phyloP scores from a whole-genome alignment of 1,140 invertebrate species.

The Myzus persicae region DNA sequence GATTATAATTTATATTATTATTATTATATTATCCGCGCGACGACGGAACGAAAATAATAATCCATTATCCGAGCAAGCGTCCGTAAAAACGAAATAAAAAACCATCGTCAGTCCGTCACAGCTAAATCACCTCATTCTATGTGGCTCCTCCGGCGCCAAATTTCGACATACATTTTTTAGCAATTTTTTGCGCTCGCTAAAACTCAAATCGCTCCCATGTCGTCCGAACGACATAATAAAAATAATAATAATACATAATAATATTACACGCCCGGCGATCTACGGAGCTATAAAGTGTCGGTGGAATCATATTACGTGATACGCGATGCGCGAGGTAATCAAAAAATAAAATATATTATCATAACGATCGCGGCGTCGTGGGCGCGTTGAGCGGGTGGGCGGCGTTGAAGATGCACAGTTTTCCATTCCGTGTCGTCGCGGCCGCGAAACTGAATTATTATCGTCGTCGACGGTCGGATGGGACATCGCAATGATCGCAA shows the following conservation, averaged over 20 bases:
- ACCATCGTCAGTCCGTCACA: neutral
- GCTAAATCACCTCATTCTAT: too few relatives aligned
- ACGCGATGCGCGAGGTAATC: neutral
- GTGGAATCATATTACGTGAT: neutral
- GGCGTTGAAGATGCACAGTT: neutral
- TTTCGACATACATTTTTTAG: neutral
- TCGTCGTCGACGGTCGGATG: too few relatives aligned
- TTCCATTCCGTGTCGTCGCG: neutral
- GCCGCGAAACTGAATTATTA: neutral
- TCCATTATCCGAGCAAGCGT: neutral
- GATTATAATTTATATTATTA: constrained; percentile 22
- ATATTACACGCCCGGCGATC: neutral
- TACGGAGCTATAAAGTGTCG: neutral
- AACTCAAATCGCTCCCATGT: neutral
- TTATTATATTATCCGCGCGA: neutral
- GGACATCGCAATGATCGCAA: neutral
- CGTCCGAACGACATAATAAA: neutral
- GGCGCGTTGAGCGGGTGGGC: neutral
- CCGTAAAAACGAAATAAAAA: constrained; percentile 12
- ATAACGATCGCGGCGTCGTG: neutral
- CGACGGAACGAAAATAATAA: neutral
- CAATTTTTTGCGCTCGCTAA: neutral
- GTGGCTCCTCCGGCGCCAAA: neutral
- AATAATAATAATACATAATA: too few relatives aligned
- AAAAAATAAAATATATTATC: neutral